Evolutionary conservation across 2,113 vertebrate species (phyloP), one percentile per base, ranked within the genome.

Genomic region (Percopsis transmontana): DNA sequence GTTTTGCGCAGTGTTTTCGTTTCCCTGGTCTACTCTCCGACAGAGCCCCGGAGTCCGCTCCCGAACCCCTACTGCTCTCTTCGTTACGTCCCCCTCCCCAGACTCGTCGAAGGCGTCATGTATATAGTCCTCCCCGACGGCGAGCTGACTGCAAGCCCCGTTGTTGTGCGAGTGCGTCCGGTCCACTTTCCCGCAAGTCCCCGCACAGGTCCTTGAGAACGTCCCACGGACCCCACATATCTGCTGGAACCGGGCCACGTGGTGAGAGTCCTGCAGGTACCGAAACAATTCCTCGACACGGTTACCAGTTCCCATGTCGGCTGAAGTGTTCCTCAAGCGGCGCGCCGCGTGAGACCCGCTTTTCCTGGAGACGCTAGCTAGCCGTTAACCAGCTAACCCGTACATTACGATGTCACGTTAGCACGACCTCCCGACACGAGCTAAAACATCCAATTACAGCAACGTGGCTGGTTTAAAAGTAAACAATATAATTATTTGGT

Each of bases 221-320:
- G 88, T 79, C 9, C 71, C 89, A 24, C 89, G 90, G 16, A 98
- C 95, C 0, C 97, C 97, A 60, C 97, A 98, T 2, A 95, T 53
- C 40, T 79, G 85, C 90, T 98, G 97, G 72, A 99, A 99, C 4
- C 88, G 77, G n/a, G 96, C 96, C 61, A 99, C 97, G 7, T 92
- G 50, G 50, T 23, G 2, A 18, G n/a, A 18, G 10, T 52, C 50
- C 50, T 20, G 7, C 5, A 19, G 7, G 18, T 19, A 48, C 18
- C 11, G 18, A 52, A 20, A 18, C 48, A 33, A 6, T 33, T 33
- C 27, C 27, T 4, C 27, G 27, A 33, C 27, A 33, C 27, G 27
- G 27, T 33, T 33, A 33, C 27, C 8, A 33, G 27, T 33, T 33
- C 27, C 27, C 27, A 33, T 33, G 27, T 33, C 27, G 27, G 27